Evolutionary conservation across 1,140 invertebrate species (phyloP), one percentile per base, ranked within the genome.

Genomic region (Bombus pascuorum): DNA sequence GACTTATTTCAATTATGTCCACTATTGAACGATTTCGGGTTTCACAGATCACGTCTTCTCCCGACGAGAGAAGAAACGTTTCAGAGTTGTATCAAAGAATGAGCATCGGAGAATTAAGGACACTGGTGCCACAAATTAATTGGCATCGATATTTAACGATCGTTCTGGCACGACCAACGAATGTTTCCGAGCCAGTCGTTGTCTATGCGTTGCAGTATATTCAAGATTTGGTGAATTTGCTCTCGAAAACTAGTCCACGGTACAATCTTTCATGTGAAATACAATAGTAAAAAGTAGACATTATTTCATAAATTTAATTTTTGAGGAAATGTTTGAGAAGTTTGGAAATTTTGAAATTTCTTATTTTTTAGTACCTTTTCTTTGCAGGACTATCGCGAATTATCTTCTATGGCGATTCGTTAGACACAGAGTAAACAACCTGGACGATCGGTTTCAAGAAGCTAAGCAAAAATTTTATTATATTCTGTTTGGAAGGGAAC

Each of bases 371-470:
- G 4, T 8, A n/a, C 53, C 34, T 18, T 44, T 37, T 32, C 71
- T 89, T 86, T 28, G 39, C 70, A 95, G 94, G 86, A 95, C 96
- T 87, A 92, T 98, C 87, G 95, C 97, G 53, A 97, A 98, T 95
- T 98, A 98, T 95, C 90, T 98, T 73, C 94, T 98, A 25, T 99
- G 98, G 98, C 95, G 98, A 87, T 98, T 99, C 91, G 97, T 99
- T 53, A 96, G 97, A 85, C 97, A 98, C 92, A 95, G 98, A 87
- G 97, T 98, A 25, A 98, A 97, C 91, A 98, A 98, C 94, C 95
- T 99, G 81, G 98, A 98, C 86, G 96, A 97, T 91, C 95, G 97
- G 57, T 98, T 98, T 93, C 95, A 96, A 88, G 94, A 96, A 13
- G 93, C 95, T 0, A 95, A 96, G 86, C 96, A 96, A 83, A 96